Evolutionary conservation across 2,113 vertebrate species (phyloP).

Genomic region (Oxygymnocypris stewartii): DNA sequence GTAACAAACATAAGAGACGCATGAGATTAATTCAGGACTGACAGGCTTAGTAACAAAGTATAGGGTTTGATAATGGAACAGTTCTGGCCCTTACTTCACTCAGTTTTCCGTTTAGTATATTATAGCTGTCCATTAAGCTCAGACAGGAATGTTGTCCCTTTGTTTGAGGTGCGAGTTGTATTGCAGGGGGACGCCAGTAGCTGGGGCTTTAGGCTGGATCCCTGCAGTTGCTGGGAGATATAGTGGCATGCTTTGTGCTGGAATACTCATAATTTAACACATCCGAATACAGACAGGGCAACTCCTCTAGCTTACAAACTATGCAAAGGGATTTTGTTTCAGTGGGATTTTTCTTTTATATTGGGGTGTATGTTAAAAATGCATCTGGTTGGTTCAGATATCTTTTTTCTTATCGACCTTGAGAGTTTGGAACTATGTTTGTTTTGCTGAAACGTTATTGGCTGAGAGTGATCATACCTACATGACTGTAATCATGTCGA

Average conservation of each 20-base stretch:
- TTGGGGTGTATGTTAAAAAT: neutral
- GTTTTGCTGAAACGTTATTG: neutral
- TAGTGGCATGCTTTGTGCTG: conserved; percentile 53
- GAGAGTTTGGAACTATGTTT: neutral
- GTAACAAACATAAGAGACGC: neutral
- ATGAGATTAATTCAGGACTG: neutral
- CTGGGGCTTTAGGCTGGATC: conserved; percentile 47
- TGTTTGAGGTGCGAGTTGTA: conserved; percentile 32
- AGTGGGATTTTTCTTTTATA: neutral
- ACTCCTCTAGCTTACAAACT: conserved; percentile 47
- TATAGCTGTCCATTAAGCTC: conserved; percentile 38
- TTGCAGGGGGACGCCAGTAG: conserved; percentile 40
- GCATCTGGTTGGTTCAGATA: neutral
- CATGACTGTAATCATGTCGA: conserved; percentile 22
- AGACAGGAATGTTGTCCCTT: conserved; percentile 40
- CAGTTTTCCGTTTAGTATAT: conserved; percentile 16
- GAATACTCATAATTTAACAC: conserved; percentile 62
- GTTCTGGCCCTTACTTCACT: conserved; percentile 5
- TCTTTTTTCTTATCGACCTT: neutral
- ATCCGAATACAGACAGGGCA: conserved; percentile 40
- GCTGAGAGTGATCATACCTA: conserved; percentile 19
- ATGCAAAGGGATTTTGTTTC: conserved; percentile 8
- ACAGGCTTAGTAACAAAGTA: neutral
- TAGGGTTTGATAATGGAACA: neutral
- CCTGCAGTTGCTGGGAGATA: conserved; percentile 57